Conservation (phyloP, 1,140 invertebrate genomes). For the Leptestheria dahalacensis region DNA sequence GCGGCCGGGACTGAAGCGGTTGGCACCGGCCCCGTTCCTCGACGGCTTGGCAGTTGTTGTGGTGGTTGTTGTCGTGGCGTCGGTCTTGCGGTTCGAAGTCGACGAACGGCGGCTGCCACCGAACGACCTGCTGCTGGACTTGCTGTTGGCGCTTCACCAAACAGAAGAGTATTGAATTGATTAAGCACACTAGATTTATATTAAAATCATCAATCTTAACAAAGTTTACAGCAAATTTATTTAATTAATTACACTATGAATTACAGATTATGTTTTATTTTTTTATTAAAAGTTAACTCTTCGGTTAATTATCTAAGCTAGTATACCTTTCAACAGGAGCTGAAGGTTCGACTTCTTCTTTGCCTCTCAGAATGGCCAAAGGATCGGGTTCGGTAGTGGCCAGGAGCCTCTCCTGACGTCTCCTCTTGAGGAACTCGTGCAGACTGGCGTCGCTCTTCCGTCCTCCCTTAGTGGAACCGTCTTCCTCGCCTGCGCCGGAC, state of each 20-base stretch:
- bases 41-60: neutral
- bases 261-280: no score
- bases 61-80: neutral
- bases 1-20: no score
- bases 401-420: neutral
- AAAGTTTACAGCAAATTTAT: no score
- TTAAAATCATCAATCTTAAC: no score
- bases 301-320: neutral
- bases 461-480: neutral
- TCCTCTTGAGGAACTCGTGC: neutral
- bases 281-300: no score
- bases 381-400: slow-evolving; percentile 6
- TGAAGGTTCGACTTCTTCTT: neutral
- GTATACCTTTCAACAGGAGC: neutral
- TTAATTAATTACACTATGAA: no score
- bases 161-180: neutral
- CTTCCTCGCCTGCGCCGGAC: neutral
- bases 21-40: no score
- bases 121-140: neutral
- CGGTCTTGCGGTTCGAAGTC: neutral
- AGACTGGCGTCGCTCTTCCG: neutral
- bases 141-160: neutral
- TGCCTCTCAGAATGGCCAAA: neutral
- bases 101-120: neutral
- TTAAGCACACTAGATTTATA: no score